These are phyloP conservation scores for Phylloscopus whistleri DNA, from an alignment of 2,113 vertebrate genomes.

Conservation along the genomic window DNA sequence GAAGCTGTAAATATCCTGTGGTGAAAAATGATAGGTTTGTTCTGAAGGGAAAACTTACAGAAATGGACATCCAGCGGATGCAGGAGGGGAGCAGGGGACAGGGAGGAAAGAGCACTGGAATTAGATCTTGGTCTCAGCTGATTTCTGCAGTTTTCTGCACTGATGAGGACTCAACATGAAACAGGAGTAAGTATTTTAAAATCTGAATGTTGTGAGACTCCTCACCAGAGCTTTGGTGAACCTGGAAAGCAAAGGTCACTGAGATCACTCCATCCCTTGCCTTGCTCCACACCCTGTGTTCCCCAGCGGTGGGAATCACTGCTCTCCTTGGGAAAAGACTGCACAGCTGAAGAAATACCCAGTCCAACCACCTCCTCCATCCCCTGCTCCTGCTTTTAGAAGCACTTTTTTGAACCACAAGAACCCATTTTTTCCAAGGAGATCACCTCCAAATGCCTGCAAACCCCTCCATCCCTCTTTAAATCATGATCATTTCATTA, in stretches of 20 bases:
- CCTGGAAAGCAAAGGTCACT: not conserved
- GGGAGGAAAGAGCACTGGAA: conserved; percentile 25
- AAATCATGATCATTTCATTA: not conserved
- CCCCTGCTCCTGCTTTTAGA: not conserved
- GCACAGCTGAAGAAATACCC: not conserved
- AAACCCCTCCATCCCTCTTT: fast-evolving
- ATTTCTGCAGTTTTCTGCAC: not conserved
- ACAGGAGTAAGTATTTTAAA: not conserved
- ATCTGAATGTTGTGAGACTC: not conserved
- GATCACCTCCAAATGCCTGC: not conserved
- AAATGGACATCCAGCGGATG: conserved; percentile 71
- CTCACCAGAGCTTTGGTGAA: not conserved
- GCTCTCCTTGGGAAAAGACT: not conserved
- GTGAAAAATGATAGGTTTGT: conserved; percentile 84
- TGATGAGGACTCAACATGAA: not conserved
- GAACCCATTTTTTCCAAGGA: not conserved
- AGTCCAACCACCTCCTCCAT: not conserved
- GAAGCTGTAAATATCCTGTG: conserved; percentile 80
- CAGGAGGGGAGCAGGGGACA: conserved; percentile 46
- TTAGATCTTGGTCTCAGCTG: conserved; percentile 47
- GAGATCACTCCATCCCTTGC: not conserved
- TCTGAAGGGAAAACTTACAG: conserved; percentile 79
- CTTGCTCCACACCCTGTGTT: not conserved
- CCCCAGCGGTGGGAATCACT: not conserved
- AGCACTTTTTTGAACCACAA: not conserved